phyloP scores from a whole-genome alignment of 2,888 invertebrate genomes.

The Tanytarsus gracilentus region DNA sequence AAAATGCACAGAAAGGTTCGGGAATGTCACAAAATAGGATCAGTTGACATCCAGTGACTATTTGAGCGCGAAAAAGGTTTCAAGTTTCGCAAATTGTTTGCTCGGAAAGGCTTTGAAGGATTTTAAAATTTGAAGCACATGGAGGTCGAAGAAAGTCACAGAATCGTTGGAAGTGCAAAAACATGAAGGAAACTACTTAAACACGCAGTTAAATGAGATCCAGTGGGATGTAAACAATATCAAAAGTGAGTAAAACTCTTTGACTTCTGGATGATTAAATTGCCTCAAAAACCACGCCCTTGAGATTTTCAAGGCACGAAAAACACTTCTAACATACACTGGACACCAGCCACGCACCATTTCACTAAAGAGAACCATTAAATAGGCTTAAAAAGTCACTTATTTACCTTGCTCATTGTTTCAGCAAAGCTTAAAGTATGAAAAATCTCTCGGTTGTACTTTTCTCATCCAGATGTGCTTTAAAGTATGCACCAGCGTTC shows the following conservation, averaged over 20 bases:
- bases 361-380: neutral
- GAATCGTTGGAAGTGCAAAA: neutral
- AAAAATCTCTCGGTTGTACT: neutral
- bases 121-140: neutral
- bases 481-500: neutral
- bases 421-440: neutral
- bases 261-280: neutral
- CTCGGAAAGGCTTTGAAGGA: neutral
- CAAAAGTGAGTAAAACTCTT: neutral
- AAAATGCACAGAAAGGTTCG: neutral
- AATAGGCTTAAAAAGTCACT: neutral
- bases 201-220: neutral
- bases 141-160: neutral
- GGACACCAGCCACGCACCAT: neutral
- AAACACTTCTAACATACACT: neutral
- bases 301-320: neutral
- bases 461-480: neutral
- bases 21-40: neutral
- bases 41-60: no score
- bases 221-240: conserved; percentile 19
- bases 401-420: conserved; percentile 26
- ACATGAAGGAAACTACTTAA: neutral
- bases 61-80: no score
- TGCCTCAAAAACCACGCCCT: conserved; percentile 20
- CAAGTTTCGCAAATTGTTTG: no score